Evolutionary conservation across 2,113 vertebrate species (phyloP), one percentile per base, ranked within the genome.

Genomic region (Elgaria multicarinata): DNA sequence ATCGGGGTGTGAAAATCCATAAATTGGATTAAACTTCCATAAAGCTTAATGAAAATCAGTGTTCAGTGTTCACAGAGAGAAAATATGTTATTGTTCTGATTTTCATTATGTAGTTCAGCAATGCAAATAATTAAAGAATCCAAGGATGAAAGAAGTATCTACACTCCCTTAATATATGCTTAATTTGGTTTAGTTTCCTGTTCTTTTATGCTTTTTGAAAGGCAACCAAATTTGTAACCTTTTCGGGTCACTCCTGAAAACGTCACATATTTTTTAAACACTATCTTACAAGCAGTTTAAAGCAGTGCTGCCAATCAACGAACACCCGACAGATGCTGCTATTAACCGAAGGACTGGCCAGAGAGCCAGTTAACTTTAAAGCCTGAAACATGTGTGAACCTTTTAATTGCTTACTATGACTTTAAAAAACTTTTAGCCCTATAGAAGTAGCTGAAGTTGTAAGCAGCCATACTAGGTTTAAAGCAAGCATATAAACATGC

Each of bases 101-200:
- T 91, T 89, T 93, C 87, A 93, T 91, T 91, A 90, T 44, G n/a
- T 85, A 87, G 80, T 67, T 92, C 79, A 93, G 6, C 87, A 94
- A 89, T 74, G 82, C 87, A 93, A 93, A 87, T 93, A 90, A 91
- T 90, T 64, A 87, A 86, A 90, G 46, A 85, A 62, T 44, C 28
- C 50, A n/a, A 87, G 76, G 4, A 33, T 10, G 2, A 33, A 28
- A 81, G n/a, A 31, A 67, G 20, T 13, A 83, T 44, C 66, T 53
- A n/a, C 8, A 74, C 7, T 79, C 69, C 50, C 91, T 90, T 74
- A 78, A 69, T 85, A 72, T 33, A 77, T 6, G 44, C 31, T 72
- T 80, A 67, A 39, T 18, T 90, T 77, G 18, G 26, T 74, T 31
- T 58, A 67, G 77, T 39, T 53, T 81, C 24, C 33, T 62, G 53